A percentile compares a stretch with the other conserved stretches of the same genome.
Conservation (phyloP, 2,797 vertebrate species). For the Hypotaenidia philippensis region DNA sequence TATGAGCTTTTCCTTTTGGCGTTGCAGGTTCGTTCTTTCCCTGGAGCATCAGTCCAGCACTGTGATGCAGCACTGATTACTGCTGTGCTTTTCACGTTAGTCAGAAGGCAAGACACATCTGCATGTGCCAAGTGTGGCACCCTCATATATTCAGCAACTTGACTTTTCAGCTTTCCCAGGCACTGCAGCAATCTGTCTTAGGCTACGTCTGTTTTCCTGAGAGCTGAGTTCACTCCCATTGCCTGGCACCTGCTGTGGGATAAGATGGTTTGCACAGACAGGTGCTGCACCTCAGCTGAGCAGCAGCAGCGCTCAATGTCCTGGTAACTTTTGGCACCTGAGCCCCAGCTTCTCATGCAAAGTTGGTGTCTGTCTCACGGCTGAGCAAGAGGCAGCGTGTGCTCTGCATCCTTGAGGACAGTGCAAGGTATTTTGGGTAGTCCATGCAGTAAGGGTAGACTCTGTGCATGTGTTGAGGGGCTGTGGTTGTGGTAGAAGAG, state of each 20-base stretch:
- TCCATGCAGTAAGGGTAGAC: background rate
- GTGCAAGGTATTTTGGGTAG: background rate
- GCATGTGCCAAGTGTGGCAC: background rate
- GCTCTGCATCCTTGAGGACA: background rate
- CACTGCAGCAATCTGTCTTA: background rate
- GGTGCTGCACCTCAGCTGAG: background rate
- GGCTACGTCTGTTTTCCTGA: background rate
- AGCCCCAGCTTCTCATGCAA: background rate
- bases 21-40: background rate
- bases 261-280: background rate
- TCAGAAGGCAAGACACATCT: background rate
- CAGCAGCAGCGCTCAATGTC: rapidly evolving
- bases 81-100: background rate
- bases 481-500: background rate
- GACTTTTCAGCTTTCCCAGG: background rate
- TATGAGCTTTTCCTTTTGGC: background rate
- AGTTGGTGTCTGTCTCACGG: background rate
- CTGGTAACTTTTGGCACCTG: background rate
- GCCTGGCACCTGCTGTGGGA: background rate
- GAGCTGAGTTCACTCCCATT: background rate
- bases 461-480: background rate
- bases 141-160: background rate
- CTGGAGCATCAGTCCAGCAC: background rate
- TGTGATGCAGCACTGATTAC: background rate
- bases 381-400: rapidly evolving